Conservation (phyloP, 1,140 invertebrate genomes). For the Frieseomelitta varia region DNA sequence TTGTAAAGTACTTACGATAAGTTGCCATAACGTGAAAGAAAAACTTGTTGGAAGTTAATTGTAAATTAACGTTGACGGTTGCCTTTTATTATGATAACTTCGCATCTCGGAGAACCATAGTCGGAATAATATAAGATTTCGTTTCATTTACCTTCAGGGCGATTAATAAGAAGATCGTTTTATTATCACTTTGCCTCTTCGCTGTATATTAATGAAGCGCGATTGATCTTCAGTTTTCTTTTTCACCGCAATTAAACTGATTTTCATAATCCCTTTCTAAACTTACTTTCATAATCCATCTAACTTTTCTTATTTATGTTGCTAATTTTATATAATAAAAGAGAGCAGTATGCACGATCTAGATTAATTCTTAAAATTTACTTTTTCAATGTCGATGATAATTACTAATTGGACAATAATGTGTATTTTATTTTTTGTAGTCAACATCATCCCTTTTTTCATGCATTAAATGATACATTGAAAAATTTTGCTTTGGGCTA, state of each 20-base stretch:
- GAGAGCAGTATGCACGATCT: background rate
- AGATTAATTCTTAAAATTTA: background rate
- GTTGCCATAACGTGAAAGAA: too few relatives aligned
- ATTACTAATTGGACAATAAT: background rate
- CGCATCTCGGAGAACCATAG: background rate
- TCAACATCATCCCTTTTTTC: background rate
- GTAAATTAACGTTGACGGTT: background rate
- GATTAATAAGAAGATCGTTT: constrained; percentile 3
- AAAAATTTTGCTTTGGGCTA: background rate
- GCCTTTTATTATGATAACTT: background rate
- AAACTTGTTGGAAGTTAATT: background rate
- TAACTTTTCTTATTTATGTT: constrained; percentile 1
- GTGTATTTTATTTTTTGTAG: background rate
- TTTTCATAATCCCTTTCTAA: constrained; percentile 17
- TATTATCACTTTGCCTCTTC: constrained; percentile 15
- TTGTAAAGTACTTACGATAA: too few relatives aligned
- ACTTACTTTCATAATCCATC: background rate
- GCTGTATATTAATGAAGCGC: constrained; percentile 4
- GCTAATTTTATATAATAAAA: background rate
- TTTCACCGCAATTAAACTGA: constrained; percentile 17
- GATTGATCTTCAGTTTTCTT: constrained; percentile 10
- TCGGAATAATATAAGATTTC: constrained; percentile 1
- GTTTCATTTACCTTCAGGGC: constrained; percentile 5
- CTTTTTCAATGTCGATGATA: background rate
- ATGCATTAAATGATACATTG: background rate